Conservation (phyloP, 2,888 invertebrate genomes). For the Cordilura impudica region DNA sequence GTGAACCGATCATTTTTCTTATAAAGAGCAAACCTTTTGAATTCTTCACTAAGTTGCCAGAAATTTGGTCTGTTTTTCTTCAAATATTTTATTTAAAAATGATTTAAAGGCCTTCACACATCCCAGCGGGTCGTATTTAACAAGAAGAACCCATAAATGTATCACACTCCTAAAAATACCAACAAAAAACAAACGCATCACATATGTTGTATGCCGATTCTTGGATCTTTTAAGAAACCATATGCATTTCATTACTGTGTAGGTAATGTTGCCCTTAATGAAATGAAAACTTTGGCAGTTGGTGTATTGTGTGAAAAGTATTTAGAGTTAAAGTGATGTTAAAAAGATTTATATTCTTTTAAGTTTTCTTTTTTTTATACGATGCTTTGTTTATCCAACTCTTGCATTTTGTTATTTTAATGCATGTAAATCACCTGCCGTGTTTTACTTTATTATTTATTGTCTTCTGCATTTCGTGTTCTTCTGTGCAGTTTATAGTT, state of each 20-base stretch:
- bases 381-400: constrained; percentile 43
- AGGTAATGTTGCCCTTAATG: constrained; percentile 41
- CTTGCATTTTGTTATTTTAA: constrained; percentile 28
- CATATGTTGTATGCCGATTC: constrained; percentile 21
- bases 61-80: constrained; percentile 27
- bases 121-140: constrained; percentile 52
- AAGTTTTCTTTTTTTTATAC: constrained; percentile 10
- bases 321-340: constrained; percentile 49
- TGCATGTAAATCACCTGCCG: constrained; percentile 58
- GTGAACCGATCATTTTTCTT: background rate
- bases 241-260: constrained; percentile 32
- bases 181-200: background rate
- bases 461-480: background rate
- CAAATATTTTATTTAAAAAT: constrained; percentile 55
- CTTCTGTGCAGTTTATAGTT: constrained; percentile 21
- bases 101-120: constrained; percentile 62
- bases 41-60: constrained; percentile 10
- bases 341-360: constrained; percentile 51
- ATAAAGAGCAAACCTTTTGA: background rate
- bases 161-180: background rate
- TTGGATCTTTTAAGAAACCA: constrained; percentile 14
- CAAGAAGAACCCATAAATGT: constrained; percentile 17
- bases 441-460: constrained; percentile 23
- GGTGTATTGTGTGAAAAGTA: too few species aligned
- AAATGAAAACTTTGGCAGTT: background rate